phyloP scores from a whole-genome alignment of 2,113 vertebrate genomes.

The Myiozetetes cayanensis region DNA sequence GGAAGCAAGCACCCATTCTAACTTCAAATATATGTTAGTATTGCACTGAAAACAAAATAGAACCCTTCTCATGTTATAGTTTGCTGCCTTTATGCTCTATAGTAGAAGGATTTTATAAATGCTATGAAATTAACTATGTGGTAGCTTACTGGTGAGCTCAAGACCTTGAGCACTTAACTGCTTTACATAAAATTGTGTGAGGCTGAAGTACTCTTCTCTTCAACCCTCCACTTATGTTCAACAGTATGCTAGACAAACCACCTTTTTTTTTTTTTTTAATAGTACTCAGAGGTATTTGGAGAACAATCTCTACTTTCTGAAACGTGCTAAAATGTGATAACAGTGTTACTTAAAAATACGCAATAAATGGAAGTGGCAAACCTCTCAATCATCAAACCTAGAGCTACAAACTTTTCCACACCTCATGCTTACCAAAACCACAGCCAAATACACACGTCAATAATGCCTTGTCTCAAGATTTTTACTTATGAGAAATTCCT shows the following conservation, averaged over 20 bases:
- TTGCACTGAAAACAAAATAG: not conserved
- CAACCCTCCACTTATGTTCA: not conserved
- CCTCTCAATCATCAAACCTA: not conserved
- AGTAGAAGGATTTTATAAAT: not conserved
- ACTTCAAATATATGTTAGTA: not conserved
- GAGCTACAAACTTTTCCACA: not conserved
- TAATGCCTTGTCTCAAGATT: not conserved
- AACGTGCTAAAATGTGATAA: not conserved
- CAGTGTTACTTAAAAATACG: not conserved
- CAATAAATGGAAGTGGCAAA: not conserved
- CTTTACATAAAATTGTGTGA: not conserved
- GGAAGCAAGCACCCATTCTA: not conserved
- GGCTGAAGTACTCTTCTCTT: not conserved
- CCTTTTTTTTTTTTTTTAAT: not conserved
- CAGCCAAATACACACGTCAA: not conserved
- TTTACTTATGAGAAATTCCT: not conserved
- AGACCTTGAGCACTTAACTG: not conserved
- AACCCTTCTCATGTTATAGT: not conserved
- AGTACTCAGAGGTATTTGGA: not conserved
- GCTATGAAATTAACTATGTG: not conserved
- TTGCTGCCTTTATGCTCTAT: not conserved
- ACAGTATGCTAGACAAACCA: not conserved
- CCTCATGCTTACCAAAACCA: not conserved
- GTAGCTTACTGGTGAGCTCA: not conserved
- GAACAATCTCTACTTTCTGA: not conserved